Conservation (phyloP, 37 sponge, comb jelly and placozoan genomes). For the Cliona cf. orientalis region DNA sequence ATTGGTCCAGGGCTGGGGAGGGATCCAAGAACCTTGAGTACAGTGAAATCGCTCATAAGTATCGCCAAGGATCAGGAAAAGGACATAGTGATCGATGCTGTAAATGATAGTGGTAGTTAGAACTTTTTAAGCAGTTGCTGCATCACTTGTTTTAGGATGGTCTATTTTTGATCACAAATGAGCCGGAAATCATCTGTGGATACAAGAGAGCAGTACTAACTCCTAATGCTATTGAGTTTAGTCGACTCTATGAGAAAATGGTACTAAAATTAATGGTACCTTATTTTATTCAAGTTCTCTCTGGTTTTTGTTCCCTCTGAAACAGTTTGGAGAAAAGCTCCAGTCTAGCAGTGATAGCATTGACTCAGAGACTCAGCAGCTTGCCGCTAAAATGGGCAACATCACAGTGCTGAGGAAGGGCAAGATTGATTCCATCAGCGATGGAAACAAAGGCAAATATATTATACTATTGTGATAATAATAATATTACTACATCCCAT, state of each 20-base stretch:
- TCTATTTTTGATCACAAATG: constrained; percentile 68
- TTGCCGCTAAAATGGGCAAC: constrained; percentile 72
- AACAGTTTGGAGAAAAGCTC: constrained; percentile 30
- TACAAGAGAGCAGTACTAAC: constrained; percentile 84
- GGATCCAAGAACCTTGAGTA: constrained; percentile 40
- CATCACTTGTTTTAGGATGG: constrained; percentile 73
- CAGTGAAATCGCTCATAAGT: constrained; percentile 53
- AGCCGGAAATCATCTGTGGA: constrained; percentile 68
- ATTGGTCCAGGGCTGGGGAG: constrained; percentile 97
- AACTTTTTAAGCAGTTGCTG: not conserved
- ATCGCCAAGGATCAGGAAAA: constrained; percentile 61
- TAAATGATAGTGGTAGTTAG: constrained; percentile 13
- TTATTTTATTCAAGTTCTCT: too few species aligned
- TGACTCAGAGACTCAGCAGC: constrained; percentile 32
- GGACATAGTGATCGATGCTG: constrained; percentile 90
- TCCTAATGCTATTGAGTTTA: constrained; percentile 89
- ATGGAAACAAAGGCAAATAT: constrained; percentile 81
- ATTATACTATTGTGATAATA: too few species aligned
- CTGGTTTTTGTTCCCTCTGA: not conserved
- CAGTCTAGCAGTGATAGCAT: not conserved
- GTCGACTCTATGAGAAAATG: constrained; percentile 59
- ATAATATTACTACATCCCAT: not conserved
- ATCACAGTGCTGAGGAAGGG: constrained; percentile 87
- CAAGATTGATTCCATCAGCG: constrained; percentile 71
- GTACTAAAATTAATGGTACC: constrained; percentile 6